A percentile compares a stretch with the other conserved stretches of the same genome.
phyloP scores from a whole-genome alignment of 2,797 vertebrate genomes.

The Meda fulgida region DNA sequence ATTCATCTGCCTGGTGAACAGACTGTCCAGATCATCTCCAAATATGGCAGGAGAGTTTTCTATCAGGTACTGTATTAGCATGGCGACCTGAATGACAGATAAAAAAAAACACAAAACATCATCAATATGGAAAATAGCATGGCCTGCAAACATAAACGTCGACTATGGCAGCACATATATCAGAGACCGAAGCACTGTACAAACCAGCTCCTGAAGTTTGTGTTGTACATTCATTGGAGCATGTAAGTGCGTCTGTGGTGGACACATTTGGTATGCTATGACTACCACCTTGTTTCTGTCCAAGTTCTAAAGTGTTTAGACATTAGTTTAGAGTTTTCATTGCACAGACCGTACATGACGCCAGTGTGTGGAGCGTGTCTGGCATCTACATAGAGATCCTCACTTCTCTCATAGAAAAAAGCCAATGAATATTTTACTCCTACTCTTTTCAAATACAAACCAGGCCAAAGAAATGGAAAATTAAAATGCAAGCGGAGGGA shows the following conservation, averaged over 20 bases:
- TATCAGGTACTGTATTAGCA: slow-evolving; percentile 79
- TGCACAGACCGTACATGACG: neutral
- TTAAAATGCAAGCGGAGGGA: neutral
- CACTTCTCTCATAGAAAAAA: neutral
- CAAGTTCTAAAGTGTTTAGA: slow-evolving; percentile 34
- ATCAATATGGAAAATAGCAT: slow-evolving; percentile 19
- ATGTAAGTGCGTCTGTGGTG: neutral
- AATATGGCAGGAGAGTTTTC: slow-evolving; percentile 79
- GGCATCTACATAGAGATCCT: slow-evolving; percentile 1
- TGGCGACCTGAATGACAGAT: slow-evolving; percentile 72
- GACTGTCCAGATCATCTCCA: slow-evolving; percentile 73
- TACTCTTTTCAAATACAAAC: neutral
- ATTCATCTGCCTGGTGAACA: slow-evolving; percentile 64
- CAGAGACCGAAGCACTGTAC: neutral
- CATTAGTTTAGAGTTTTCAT: slow-evolving; percentile 12
- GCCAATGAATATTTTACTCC: neutral
- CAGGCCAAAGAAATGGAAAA: neutral
- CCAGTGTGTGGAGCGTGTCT: neutral
- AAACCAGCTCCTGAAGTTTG: slow-evolving; percentile 6
- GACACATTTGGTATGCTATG: slow-evolving; percentile 9
- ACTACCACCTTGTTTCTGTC: slow-evolving; percentile 24
- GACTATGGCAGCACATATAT: neutral
- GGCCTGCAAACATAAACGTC: neutral
- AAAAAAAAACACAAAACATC: slow-evolving; percentile 40
- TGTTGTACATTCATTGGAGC: neutral